Base-by-base conservation (phyloP, 2,113 vertebrate species). In the Meleagris gallopavo region DNA sequence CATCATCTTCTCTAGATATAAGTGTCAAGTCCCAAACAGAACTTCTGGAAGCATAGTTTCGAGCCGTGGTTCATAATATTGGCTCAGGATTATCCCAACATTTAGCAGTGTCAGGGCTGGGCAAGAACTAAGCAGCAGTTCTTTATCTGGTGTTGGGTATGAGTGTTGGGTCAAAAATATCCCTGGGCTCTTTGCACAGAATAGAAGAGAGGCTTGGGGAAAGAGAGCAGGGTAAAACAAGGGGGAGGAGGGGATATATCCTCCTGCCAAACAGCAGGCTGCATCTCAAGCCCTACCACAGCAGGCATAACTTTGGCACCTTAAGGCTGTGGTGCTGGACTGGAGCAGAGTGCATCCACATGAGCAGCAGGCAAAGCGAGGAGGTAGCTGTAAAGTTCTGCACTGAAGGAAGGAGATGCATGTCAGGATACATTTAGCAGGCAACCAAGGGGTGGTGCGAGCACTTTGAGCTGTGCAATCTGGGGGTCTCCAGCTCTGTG, bases 401-500 rank as follows among this genome's bases (percentile, higher is more conserved):
- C 32, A 89, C n/a, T 6, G 17, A 64, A 55, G 65, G 57, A 65
- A 69, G 60, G 36, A 74, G 77, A 71, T 2, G 38, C 22, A 36
- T 52, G 34, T 61, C 0, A 0, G 41, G 24, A 40, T 7, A 24
- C 6, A 15, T 55, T 73, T 60, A 78, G 69, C 52, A 72, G 62
- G 40, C 75, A 40, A 30, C 6, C 14, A 10, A 65, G 62, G 72
- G 19, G 66, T n/a, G 16, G 61, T 72, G 21, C 34, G 67, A 65
- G 43, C 57, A 54, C 29, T 86, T 88, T 36, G 46, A 79, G 61
- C 36, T 78, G 70, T 62, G 40, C 15, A n/a, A 5, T 88, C 40
- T 62, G 57, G 16, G 76, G 43, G 29, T 91, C 34, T 91, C 72
- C 72, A 75, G 57, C 27, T 93, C 93, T 21, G 16, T 79, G 86